Evolutionary conservation across 2,797 vertebrate genomes (phyloP).

Genomic region (Pseudochromis fuscus): DNA sequence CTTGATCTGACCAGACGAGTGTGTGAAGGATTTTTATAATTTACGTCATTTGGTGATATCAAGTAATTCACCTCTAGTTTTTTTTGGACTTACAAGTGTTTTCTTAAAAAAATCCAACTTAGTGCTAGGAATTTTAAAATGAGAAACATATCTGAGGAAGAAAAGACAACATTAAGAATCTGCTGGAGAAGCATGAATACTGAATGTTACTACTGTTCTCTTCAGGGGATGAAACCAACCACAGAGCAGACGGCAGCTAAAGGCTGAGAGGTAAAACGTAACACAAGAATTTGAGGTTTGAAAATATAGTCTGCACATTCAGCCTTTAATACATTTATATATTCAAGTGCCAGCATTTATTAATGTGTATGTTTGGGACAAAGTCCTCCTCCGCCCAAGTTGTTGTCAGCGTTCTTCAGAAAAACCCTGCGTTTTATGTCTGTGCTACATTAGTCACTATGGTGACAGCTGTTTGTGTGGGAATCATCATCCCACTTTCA

Average conservation of each 20-base stretch:
- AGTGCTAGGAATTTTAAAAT: not conserved
- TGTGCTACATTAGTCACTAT: slow-evolving; percentile 48
- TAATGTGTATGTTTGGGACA: slow-evolving; percentile 5
- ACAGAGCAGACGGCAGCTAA: slow-evolving; percentile 49
- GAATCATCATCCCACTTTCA: slow-evolving; percentile 40
- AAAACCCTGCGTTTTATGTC: slow-evolving; percentile 45
- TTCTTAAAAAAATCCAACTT: slow-evolving; percentile 13
- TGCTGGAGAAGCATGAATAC: slow-evolving; percentile 50
- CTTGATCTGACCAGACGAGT: slow-evolving; percentile 40
- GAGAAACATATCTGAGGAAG: slow-evolving; percentile 10
- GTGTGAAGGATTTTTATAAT: slow-evolving; percentile 10
- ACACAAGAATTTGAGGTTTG: slow-evolving; percentile 52
- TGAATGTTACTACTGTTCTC: slow-evolving; percentile 48
- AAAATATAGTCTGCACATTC: slow-evolving; percentile 37
- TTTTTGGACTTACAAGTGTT: slow-evolving; percentile 13
- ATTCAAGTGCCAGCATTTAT: slow-evolving; percentile 17
- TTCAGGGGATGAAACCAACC: slow-evolving; percentile 39
- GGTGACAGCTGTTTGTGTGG: slow-evolving; percentile 56
- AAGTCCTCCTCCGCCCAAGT: slow-evolving; percentile 7
- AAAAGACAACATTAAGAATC: slow-evolving; percentile 28
- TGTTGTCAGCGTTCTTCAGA: slow-evolving; percentile 22
- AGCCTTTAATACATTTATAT: slow-evolving; percentile 36
- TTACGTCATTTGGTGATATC: slow-evolving; percentile 32
- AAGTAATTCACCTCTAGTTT: not conserved
- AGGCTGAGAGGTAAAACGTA: slow-evolving; percentile 45